Evolutionary conservation across 2,888 invertebrate genomes (phyloP).

Genomic region (Nomada ruficornis): DNA sequence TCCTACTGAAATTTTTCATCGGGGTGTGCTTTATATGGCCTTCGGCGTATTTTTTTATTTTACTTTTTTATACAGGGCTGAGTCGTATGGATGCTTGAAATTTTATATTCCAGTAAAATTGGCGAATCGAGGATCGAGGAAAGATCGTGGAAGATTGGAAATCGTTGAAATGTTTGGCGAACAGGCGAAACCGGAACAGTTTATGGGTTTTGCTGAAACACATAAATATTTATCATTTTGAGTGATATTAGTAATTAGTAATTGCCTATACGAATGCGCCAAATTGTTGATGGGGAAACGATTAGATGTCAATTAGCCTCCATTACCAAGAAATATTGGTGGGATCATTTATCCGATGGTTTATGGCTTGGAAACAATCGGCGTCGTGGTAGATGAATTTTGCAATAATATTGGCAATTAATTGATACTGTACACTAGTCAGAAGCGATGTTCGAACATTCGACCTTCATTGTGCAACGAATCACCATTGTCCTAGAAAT

Average conservation of each 20-base stretch:
- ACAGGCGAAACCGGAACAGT: too few species aligned
- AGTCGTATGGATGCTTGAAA: too few species aligned
- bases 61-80: too few species aligned
- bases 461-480: neutral
- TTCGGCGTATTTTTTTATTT: too few species aligned
- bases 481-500: neutral
- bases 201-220: too few species aligned
- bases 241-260: neutral
- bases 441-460: neutral
- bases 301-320: slow-evolving; percentile 20
- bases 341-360: slow-evolving; percentile 6
- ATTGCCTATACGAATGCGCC: neutral
- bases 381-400: neutral
- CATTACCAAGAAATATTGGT: slow-evolving; percentile 30
- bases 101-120: too few species aligned
- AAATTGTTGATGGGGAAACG: neutral
- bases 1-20: too few species aligned
- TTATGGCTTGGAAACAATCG: neutral
- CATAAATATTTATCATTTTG: neutral
- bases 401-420: slow-evolving; percentile 11
- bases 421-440: slow-evolving; percentile 6
- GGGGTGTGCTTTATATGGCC: too few species aligned
- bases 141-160: too few species aligned
- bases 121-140: too few species aligned
- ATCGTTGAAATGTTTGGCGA: too few species aligned